phyloP scores from a whole-genome alignment of 2,797 vertebrate genomes.

The Crenichthys baileyi region DNA sequence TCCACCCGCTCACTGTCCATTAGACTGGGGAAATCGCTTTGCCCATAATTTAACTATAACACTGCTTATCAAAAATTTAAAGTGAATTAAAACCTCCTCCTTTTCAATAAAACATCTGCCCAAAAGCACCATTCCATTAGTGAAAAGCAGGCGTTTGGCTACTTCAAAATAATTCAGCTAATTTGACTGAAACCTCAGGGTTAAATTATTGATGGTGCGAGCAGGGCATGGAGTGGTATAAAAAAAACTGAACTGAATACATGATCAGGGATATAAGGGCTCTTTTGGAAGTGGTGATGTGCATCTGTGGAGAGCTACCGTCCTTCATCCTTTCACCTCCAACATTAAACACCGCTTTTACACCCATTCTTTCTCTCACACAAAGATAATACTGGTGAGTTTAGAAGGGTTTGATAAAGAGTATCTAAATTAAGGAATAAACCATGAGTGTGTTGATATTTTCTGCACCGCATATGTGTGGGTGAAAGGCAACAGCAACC shows the following conservation, averaged over 20 bases:
- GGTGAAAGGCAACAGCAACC: slow-evolving; percentile 38
- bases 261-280: slow-evolving; percentile 46
- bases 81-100: slow-evolving; percentile 68
- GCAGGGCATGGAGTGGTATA: slow-evolving; percentile 42
- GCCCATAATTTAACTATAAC: slow-evolving; percentile 70
- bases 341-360: slow-evolving; percentile 26
- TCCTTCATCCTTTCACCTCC: slow-evolving; percentile 51
- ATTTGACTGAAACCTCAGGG: slow-evolving; percentile 65
- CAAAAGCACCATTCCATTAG: slow-evolving; percentile 64
- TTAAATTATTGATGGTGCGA: slow-evolving; percentile 71
- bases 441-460: background rate
- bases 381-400: slow-evolving; percentile 23
- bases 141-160: slow-evolving; percentile 57
- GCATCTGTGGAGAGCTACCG: slow-evolving; percentile 27
- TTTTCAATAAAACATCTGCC: slow-evolving; percentile 75
- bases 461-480: slow-evolving; percentile 6
- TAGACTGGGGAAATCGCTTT: slow-evolving; percentile 57
- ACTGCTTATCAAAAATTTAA: slow-evolving; percentile 70
- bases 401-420: slow-evolving; percentile 26
- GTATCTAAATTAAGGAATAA: slow-evolving; percentile 4
- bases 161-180: slow-evolving; percentile 73
- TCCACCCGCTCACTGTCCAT: slow-evolving; percentile 31
- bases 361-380: slow-evolving; percentile 7
- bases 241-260: slow-evolving; percentile 54
- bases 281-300: slow-evolving; percentile 37